Evolutionary conservation across 1,140 invertebrate genomes (phyloP).

Genomic region (Lamellibrachia luymesi): DNA sequence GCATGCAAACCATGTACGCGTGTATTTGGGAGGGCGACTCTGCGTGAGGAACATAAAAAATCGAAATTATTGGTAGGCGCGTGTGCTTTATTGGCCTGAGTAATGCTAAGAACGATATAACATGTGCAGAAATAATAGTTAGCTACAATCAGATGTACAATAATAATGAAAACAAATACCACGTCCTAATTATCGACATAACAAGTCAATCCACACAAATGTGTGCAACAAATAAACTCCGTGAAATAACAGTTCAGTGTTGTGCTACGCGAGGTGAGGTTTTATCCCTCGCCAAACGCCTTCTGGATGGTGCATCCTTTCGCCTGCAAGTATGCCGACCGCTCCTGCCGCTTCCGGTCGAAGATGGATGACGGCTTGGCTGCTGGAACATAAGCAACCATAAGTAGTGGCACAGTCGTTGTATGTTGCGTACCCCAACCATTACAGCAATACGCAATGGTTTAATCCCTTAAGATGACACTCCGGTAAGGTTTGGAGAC

Average conservation of each 20-base stretch:
- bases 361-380: constrained; percentile 31
- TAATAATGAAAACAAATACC: neutral
- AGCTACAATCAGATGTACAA: neutral
- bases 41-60: too few relatives aligned
- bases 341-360: constrained; percentile 32
- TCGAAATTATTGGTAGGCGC: too few relatives aligned
- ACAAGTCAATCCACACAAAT: neutral
- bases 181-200: neutral
- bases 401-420: too few relatives aligned
- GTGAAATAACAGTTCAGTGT: neutral
- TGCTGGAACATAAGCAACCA: constrained; percentile 12
- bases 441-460: neutral
- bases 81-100: too few relatives aligned
- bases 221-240: neutral
- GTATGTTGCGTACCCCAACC: too few relatives aligned
- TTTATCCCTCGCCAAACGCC: constrained; percentile 30
- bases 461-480: neutral
- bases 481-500: neutral
- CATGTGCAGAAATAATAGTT: neutral
- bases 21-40: too few relatives aligned
- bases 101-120: neutral
- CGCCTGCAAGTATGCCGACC: constrained; percentile 33
- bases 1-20: too few relatives aligned
- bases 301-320: constrained; percentile 35
- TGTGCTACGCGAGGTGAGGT: neutral